Base-by-base conservation (phyloP, 1,140 invertebrate species). In the Eufriesea mexicana region DNA sequence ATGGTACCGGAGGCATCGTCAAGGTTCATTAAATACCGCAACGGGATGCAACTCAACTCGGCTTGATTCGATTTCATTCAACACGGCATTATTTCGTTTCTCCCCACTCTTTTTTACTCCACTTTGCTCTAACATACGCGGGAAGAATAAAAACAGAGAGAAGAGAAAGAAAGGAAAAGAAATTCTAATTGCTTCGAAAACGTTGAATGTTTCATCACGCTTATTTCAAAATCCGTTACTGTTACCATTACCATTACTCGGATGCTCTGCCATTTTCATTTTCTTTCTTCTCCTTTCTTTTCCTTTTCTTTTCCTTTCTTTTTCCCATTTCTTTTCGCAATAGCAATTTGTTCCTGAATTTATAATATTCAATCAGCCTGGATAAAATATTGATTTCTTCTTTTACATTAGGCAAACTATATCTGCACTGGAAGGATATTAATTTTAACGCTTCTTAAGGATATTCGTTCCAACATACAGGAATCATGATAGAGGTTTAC, bases 1-100 rank as follows among this genome's bases (percentile, higher is more conserved):
- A 90, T 20, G 86, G 79, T n/a, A 49, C 83, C 49, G 83, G 79
- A 61, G 76, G 82, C 57, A 49, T 89, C 59, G 81, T 90, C 18
- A 89, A 85, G 64, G 68, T 90, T 47, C 85, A 89, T 45, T 90
- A 89, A 64, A 68, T 49, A 35, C 12, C 47, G 28, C n/a, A n/a
- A 42, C 54, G 16, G 57, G 8, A 14, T 57, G 35, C 20, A 57
- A 79, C 7, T 35, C n/a, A 35, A 77, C 57, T 64, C 42, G 49
- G 42, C 23, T 67, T 28, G 7, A 12, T 16, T 79, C 42, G 8
- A 54, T 42, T 45, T 42, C 14, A 77, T 42, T 66, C 62, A 8
- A 23, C 28, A 45, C 18, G 45, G 23, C 42, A 35, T 45, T 42
- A 23, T 45, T n/a, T 23, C 16, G 10, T 18, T 62, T 42, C 28